These are phyloP conservation scores for Apogon hyalosoma DNA, from an alignment of 2,797 vertebrate species.

Conservation along the genomic window DNA sequence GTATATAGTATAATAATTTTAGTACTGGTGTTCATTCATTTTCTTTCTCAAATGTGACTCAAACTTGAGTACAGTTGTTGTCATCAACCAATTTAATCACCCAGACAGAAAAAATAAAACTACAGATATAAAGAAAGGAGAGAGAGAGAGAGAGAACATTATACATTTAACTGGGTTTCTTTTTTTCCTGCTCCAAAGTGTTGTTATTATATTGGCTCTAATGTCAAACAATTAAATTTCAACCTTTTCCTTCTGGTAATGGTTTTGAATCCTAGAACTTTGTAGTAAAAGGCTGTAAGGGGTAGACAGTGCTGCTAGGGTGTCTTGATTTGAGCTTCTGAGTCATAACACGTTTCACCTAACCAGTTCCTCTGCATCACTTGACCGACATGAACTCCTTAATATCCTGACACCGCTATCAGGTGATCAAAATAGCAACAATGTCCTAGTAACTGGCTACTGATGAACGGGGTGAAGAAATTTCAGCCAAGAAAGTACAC, in stretches of 20 bases:
- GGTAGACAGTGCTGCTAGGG: not conserved
- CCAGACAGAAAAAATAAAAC: too few species aligned
- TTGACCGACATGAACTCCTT: conserved; percentile 33
- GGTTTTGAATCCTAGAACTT: conserved; percentile 2
- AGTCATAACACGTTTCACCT: conserved; percentile 7
- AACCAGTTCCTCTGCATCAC: conserved; percentile 62
- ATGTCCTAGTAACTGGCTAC: not conserved
- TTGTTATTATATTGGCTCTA: too few species aligned
- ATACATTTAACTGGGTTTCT: too few species aligned
- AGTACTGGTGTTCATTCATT: too few species aligned
- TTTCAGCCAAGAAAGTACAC: conserved; percentile 8
- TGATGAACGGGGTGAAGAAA: not conserved
- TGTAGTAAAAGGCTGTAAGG: not conserved
- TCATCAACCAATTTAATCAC: too few species aligned
- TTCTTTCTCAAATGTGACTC: too few species aligned
- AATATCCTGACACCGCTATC: not conserved
- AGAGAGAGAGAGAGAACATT: too few species aligned
- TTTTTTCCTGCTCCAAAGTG: too few species aligned
- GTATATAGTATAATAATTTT: too few species aligned
- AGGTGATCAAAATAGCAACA: conserved; percentile 32
- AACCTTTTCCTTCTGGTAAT: not conserved
- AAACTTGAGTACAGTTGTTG: too few species aligned
- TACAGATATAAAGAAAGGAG: too few species aligned
- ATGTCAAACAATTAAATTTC: too few species aligned
- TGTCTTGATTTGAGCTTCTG: conserved; percentile 4